Evolutionary conservation across 2,113 vertebrate genomes (phyloP), one percentile per base, ranked within the genome.

Genomic region (Rallus limicola): DNA sequence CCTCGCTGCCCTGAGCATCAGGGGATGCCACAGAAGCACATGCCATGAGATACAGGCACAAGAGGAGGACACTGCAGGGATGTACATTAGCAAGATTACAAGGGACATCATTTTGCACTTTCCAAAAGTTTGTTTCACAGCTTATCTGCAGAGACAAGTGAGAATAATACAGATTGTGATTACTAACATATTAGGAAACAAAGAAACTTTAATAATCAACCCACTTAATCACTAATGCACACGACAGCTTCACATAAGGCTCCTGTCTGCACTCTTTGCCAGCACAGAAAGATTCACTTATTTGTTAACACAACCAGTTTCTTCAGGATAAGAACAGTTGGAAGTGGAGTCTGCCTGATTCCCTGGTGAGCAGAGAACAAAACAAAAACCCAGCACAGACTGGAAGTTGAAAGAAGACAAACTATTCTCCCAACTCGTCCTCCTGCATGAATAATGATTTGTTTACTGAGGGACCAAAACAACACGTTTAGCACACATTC

Each of bases 381-480:
- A 93, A 55, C 28, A 94, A 63, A 36, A 82, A 83, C 60, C 74
- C 20, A 17, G 48, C 68, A 50, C 50, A 74, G 64, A 42, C 15
- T 31, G 36, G 34, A 70, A 88, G 36, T 5, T 77, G 88, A 74
- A 93, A 67, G 63, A 65, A 74, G 55, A 86, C 42, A 75, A 91
- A 75, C 74, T 68, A 36, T 72, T 81, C 62, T 90, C 91, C 21
- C 74, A 84, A 19, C 19, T 84, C 67, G 53, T 58, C 46, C 53
- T 60, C 3, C 0, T 25, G 33, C 20, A 58, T 72, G 74, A 94
- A 70, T 83, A 86, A 89, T 75, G 63, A 48, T 79, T 82, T 95
- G 82, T 96, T 92, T 92, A 89, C 58, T 38, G 21, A 89, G 44
- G 29, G 88, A 75, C 76, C 65, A 67, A 72, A 94, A 48, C 23